Conservation (phyloP, 1,140 invertebrate genomes). For the Diorhabda carinulata region DNA sequence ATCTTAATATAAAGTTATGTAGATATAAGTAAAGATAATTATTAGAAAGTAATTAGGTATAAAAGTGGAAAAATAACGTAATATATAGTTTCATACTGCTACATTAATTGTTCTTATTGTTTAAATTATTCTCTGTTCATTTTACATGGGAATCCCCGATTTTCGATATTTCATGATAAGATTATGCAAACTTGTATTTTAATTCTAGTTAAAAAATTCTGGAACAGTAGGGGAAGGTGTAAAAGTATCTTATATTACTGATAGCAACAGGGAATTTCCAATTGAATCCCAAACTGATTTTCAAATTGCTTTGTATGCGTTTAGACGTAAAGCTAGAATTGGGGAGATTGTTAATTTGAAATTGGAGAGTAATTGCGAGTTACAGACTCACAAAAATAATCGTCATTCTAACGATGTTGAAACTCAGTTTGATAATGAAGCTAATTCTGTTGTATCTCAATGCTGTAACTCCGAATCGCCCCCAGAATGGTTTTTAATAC, state of each 20-base stretch:
- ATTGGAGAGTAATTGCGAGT: conserved; percentile 34
- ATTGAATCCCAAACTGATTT: conserved; percentile 42
- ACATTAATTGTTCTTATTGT: too few relatives aligned
- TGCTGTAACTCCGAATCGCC: conserved; percentile 29
- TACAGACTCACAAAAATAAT: conserved; percentile 19
- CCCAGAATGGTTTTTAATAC: conserved; percentile 44
- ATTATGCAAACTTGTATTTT: background rate
- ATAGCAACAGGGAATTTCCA: conserved; percentile 38
- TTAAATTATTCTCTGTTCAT: too few relatives aligned
- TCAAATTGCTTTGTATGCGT: conserved; percentile 40
- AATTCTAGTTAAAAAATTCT: conserved; percentile 43
- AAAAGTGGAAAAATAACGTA: too few relatives aligned
- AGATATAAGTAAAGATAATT: too few relatives aligned
- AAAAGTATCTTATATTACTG: conserved; percentile 40
- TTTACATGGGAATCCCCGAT: too few relatives aligned
- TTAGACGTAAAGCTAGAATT: conserved; percentile 38
- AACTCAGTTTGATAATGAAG: conserved; percentile 32
- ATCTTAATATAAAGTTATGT: too few relatives aligned
- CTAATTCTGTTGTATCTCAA: conserved; percentile 20
- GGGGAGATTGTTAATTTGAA: conserved; percentile 41
- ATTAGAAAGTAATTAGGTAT: too few relatives aligned
- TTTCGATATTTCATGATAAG: too few relatives aligned
- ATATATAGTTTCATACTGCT: too few relatives aligned
- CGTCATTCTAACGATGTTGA: conserved; percentile 35
- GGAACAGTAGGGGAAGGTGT: conserved; percentile 40